Base-by-base conservation (phyloP, 2,797 vertebrate genomes). In the Oreochromis mossambicus region DNA sequence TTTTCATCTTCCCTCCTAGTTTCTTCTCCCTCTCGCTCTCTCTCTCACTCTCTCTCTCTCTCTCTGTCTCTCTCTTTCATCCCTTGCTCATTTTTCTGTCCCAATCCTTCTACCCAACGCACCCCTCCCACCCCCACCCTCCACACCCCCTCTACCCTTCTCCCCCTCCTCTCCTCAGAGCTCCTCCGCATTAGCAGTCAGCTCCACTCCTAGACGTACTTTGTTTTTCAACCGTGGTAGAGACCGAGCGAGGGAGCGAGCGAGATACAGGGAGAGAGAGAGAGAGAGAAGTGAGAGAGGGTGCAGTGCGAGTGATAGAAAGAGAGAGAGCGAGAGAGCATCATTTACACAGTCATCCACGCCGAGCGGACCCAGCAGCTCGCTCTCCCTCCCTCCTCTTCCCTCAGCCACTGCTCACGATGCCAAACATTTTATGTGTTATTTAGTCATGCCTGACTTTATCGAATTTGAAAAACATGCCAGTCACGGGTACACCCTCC, bases 371-470 rank as follows among this genome's bases (percentile, higher is more conserved):
- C 90, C 91, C 86, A 83, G 90, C 87, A 88, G 89, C 86, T 85
- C 85, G 4, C 56, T 82, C 75, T 34, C 83, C 61, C 84, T 36
- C 36, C 83, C 81, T 73, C 84, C 76, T 48, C 85, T 55, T 70
- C 84, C 84, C 87, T 81, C 92, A 91, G 88, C 90, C 80, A 81
- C 87, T 85, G 91, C 90, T 94, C 92, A 93, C 84, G 82, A 92
- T 94, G 91, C 92, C 92, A 94, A 95, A 94, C 94, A 95, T 94
- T 91, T 93, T 95, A 93, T 94, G 88, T 95, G 93, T 96, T 95
- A 96, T 96, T 96, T 96, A 96, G 95, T 95, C 94, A 94, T 94
- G 95, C 94, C 94, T 94, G 94, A 95, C 94, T 95, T 95, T 95
- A 94, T 95, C 90, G 90, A 95, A 95, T 96, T 94, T 94, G 91